Conservation (phyloP, 2,888 invertebrate species). For the Neuroscelio doddi region DNA sequence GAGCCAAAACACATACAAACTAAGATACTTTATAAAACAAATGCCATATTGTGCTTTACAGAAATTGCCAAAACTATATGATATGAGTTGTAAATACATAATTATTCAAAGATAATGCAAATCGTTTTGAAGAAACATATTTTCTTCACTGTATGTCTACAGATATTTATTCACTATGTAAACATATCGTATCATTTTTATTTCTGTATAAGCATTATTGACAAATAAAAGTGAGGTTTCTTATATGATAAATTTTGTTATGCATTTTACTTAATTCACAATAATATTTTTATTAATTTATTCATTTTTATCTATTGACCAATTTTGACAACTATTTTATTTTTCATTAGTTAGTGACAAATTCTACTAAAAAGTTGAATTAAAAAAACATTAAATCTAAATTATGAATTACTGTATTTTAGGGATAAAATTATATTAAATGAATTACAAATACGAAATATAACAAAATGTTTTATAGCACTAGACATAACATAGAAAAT, state of each 20-base stretch:
- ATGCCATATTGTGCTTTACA: conserved; percentile 22
- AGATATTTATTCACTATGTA: conserved; percentile 50
- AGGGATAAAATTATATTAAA: no score
- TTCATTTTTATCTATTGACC: no score
- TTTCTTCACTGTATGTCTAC: conserved; percentile 25
- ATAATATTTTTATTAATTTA: no score
- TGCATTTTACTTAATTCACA: not conserved
- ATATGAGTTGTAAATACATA: conserved; percentile 24
- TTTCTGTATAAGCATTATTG: conserved; percentile 42
- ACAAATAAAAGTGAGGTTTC: conserved; percentile 50
- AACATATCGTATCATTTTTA: conserved; percentile 46
- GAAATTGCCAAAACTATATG: conserved; percentile 24
- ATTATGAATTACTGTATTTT: no score
- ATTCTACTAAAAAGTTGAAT: no score
- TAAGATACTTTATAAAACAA: conserved; percentile 7
- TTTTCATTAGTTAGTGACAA: no score
- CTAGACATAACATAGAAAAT: no score
- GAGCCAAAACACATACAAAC: not conserved
- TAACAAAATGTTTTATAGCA: no score
- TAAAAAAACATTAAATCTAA: no score
- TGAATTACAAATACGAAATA: no score
- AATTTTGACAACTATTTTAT: no score
- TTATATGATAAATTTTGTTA: conserved; percentile 13
- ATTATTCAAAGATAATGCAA: conserved; percentile 9
- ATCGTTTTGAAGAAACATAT: conserved; percentile 19